Conservation (phyloP, 2,113 vertebrate species). For the Rhynchomys soricoides region DNA sequence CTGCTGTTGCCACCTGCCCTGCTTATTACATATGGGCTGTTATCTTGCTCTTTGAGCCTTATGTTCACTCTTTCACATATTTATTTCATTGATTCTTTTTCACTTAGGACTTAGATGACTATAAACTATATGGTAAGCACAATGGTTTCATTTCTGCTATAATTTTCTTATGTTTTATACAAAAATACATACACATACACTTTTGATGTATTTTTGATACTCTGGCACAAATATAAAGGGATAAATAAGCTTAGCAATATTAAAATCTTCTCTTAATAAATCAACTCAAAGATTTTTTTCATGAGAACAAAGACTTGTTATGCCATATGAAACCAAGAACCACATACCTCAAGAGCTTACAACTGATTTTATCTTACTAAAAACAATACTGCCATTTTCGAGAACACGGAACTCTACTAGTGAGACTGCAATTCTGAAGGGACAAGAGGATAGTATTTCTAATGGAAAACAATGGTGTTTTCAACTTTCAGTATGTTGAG, state of each 20-base stretch:
- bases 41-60: slow-evolving; percentile 25
- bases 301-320: slow-evolving; percentile 72
- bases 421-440: not conserved
- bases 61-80: slow-evolving; percentile 9
- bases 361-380: slow-evolving; percentile 72
- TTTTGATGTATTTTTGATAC: slow-evolving; percentile 70
- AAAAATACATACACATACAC: slow-evolving; percentile 69
- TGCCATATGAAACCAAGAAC: slow-evolving; percentile 43
- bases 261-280: slow-evolving; percentile 73
- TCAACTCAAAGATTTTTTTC: slow-evolving; percentile 72
- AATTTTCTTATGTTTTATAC: slow-evolving; percentile 78
- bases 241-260: slow-evolving; percentile 67
- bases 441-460: slow-evolving; percentile 9
- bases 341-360: not conserved
- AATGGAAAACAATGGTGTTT: slow-evolving; percentile 13
- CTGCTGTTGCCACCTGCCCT: slow-evolving; percentile 42
- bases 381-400: slow-evolving; percentile 47
- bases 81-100: slow-evolving; percentile 54
- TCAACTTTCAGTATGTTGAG: slow-evolving; percentile 38
- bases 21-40: slow-evolving; percentile 30
- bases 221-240: slow-evolving; percentile 71
- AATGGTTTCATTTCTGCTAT: slow-evolving; percentile 76
- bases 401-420: slow-evolving; percentile 37
- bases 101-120: slow-evolving; percentile 36
- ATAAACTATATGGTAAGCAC: slow-evolving; percentile 73